Evolutionary conservation across 1,140 invertebrate genomes (phyloP), one percentile per base, ranked within the genome.

Genomic region (Drosophila ohnishii): DNA sequence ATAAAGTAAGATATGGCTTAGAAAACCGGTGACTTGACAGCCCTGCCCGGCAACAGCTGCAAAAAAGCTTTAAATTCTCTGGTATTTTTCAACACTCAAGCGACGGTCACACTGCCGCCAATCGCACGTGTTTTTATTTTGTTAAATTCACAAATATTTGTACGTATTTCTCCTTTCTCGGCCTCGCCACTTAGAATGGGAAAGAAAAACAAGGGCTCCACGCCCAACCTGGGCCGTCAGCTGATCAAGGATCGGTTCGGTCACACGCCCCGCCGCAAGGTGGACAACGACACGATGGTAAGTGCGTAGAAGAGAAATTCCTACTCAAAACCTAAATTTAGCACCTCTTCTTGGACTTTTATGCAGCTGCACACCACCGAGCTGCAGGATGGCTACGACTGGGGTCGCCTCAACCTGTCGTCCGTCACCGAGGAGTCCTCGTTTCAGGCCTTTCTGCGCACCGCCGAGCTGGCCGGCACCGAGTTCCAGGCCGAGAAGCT

Each of bases 351-450:
- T 22, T 50, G 80, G 50, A 64, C 80, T 83, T 93, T 2, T 10
- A 35, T 55, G 1, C 82, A 98, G 96, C 91, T 97, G 3, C 97
- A 98, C 83, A 97, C 96, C 10, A 94, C 96, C 34, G 97, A 98
- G 85, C 92, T 98, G 1, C 94, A 96, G 87, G 97, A 98, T 93
- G 97, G 96, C 5, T 97, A 96, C 83, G 96, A 98, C 56, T 98
- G 96, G 96, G 96, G 95, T 47, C 93, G 96, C 40, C 92, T 98
- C 0, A 98, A 98, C 92, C 92, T 99, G 4, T 95, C 97, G 88
- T 99, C 98, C 0, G 96, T 99, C 0, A 99, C 98, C 1, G 98
- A 99, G 89, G 97, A 99, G 91, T 97, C 95, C 56, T 97, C 97
- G 19, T 95, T 99, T 64, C 96, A 99, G 93, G 98, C 99, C 80